A percentile compares a stretch with the other conserved stretches of the same genome.
Evolutionary conservation across 2,888 invertebrate species (phyloP).

Genomic region (Scaptomyza cyrtandrae): DNA sequence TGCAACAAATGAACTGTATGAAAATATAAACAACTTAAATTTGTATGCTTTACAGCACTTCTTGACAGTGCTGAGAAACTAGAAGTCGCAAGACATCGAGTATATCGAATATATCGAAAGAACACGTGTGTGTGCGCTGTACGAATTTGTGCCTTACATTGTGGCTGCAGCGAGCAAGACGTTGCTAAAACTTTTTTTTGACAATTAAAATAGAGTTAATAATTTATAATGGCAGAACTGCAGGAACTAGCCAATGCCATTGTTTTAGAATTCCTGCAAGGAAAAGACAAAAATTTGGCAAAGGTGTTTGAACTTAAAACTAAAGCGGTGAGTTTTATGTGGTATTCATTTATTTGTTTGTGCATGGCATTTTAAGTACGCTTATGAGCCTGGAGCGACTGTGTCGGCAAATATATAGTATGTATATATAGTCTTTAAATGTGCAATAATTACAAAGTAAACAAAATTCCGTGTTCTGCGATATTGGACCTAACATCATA

Average conservation of each 20-base stretch:
- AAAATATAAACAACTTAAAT: neutral
- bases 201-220: slow-evolving; percentile 3
- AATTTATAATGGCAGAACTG: slow-evolving; percentile 84
- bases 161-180: slow-evolving; percentile 23
- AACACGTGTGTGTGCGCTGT: slow-evolving; percentile 58
- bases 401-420: slow-evolving; percentile 1
- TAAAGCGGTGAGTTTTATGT: slow-evolving; percentile 88
- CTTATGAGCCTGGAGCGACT: neutral
- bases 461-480: neutral
- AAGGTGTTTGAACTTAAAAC: slow-evolving; percentile 89
- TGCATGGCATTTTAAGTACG: slow-evolving; percentile 19
- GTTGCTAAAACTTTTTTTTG: slow-evolving; percentile 27
- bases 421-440: neutral
- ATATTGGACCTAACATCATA: neutral
- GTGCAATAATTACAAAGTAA: neutral
- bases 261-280: slow-evolving; percentile 88
- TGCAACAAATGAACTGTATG: too few species aligned
- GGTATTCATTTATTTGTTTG: neutral
- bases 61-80: slow-evolving; percentile 29
- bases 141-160: slow-evolving; percentile 22
- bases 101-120: slow-evolving; percentile 46
- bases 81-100: slow-evolving; percentile 12
- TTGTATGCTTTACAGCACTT: slow-evolving; percentile 10
- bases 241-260: slow-evolving; percentile 86
- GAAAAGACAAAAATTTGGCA: slow-evolving; percentile 88